Conservation (phyloP, 92 coral and sea anemone species). For the Porites evermanni region DNA sequence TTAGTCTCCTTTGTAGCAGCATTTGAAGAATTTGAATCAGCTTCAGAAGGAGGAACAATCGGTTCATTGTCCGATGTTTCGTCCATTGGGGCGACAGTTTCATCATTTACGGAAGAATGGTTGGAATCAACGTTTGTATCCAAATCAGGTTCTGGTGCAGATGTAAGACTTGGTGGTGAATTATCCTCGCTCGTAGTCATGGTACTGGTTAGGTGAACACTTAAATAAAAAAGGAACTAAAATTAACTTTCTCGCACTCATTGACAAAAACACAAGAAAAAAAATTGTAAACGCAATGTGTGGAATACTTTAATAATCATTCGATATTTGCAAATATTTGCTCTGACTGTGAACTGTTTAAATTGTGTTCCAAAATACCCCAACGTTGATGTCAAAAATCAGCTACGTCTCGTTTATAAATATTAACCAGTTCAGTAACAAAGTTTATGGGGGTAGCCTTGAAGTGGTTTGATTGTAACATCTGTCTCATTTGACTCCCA, state of each 20-base stretch:
- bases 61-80: conserved; percentile 15
- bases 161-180: neutral
- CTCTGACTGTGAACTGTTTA: no score
- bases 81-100: neutral
- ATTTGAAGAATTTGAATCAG: conserved; percentile 1
- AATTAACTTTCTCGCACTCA: neutral
- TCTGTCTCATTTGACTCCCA: no score
- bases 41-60: neutral
- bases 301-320: no score
- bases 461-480: no score
- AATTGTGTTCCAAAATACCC: no score
- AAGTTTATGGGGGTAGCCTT: no score
- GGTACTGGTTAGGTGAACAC: neutral
- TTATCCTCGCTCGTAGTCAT: neutral
- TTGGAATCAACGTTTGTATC: neutral
- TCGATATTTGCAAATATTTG: no score
- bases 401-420: no score
- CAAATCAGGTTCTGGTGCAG: neutral
- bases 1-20: neutral
- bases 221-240: neutral
- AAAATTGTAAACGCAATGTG: no score
- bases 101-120: conserved; percentile 16
- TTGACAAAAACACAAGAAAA: no score
- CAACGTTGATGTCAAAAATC: no score
- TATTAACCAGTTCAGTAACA: no score